These are phyloP conservation scores for Sarotherodon lohbergeri DNA, from an alignment of 2,113 vertebrate species.

Conservation along the genomic window DNA sequence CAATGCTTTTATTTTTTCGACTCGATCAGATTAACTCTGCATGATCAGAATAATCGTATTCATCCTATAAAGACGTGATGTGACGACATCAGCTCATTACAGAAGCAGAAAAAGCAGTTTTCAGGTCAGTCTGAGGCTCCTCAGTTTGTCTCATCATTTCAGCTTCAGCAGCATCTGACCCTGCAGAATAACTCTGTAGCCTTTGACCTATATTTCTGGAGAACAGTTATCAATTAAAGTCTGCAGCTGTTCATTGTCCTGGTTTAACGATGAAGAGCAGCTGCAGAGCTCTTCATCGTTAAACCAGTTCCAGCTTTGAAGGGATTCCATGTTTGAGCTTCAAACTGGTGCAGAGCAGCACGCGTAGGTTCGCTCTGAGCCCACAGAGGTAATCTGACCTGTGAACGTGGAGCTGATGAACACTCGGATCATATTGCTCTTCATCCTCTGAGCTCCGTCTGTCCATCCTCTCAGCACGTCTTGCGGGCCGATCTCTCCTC, in stretches of 20 bases:
- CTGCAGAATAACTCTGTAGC: not conserved
- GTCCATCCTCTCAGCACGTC: constrained; percentile 38
- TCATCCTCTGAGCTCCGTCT: not conserved
- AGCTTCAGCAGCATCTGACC: not conserved
- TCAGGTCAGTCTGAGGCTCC: not conserved
- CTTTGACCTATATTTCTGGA: not conserved
- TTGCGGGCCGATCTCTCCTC: not conserved
- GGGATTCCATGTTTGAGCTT: not conserved
- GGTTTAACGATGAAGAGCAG: not conserved
- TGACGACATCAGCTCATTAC: not conserved
- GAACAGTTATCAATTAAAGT: not conserved
- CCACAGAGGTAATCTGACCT: constrained; percentile 54
- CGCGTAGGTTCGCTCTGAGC: not conserved
- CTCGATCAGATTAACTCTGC: not conserved
- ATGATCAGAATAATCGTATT: not conserved
- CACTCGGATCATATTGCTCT: constrained; percentile 64
- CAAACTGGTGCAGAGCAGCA: not conserved
- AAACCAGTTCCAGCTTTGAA: not conserved
- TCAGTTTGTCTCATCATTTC: not conserved
- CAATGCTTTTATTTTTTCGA: not conserved
- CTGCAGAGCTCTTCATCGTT: not conserved
- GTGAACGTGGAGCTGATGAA: constrained; percentile 77
- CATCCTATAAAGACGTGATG: not conserved
- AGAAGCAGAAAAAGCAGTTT: not conserved
- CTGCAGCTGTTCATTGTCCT: not conserved